A percentile compares a stretch with the other conserved stretches of the same genome.
These are phyloP conservation scores for Malurus alboscapulatus DNA, from an alignment of 2,113 vertebrate genomes.

Conservation along the genomic window DNA sequence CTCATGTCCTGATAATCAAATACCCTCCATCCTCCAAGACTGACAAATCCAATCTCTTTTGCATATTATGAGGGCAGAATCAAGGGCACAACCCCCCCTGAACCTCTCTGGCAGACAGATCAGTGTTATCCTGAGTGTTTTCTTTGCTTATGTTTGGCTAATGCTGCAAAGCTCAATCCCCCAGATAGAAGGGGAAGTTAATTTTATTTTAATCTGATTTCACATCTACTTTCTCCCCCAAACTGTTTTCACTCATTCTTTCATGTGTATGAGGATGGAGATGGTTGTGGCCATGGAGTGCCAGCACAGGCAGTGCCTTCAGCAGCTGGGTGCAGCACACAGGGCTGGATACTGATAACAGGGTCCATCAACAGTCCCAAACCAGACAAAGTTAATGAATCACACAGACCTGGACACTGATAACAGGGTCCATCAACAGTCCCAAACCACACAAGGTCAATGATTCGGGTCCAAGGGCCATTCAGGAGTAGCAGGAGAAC, in stretches of 20 bases:
- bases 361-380: neutral
- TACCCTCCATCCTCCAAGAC: neutral
- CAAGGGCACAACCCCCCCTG: rapidly evolving
- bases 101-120: neutral
- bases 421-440: neutral
- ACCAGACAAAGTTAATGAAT: neutral
- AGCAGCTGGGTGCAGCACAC: neutral
- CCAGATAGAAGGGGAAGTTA: neutral
- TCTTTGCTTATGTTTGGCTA: rapidly evolving
- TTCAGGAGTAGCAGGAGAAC: neutral
- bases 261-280: neutral
- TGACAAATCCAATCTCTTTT: neutral
- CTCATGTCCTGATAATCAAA: neutral
- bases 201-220: neutral
- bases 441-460: neutral
- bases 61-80: neutral
- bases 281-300: rapidly evolving
- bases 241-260: neutral
- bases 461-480: neutral
- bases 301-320: neutral
- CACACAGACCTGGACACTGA: neutral
- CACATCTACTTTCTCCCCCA: neutral
- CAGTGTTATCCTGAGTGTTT: neutral
- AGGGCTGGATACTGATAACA: neutral
- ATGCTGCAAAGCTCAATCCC: neutral